These are phyloP conservation scores for Lepeophtheirus salmonis DNA, from an alignment of 1,140 invertebrate genomes.

Conservation along the genomic window DNA sequence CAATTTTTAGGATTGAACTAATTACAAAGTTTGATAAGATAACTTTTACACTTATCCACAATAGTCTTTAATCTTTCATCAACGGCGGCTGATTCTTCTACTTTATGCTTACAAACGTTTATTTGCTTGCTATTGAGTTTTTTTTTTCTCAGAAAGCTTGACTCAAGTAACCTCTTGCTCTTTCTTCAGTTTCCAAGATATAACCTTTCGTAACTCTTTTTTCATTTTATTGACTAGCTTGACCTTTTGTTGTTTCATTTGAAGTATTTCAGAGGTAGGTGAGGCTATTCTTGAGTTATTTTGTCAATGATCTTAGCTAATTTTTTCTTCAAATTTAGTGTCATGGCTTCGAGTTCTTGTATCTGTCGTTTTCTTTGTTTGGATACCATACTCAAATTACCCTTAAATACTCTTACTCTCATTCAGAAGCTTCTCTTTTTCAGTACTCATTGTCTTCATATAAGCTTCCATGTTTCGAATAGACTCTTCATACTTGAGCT, in stretches of 20 bases:
- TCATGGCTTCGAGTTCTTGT: conserved; percentile 52
- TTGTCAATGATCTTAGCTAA: conserved; percentile 57
- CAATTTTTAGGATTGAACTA: background rate
- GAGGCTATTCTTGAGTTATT: conserved; percentile 49
- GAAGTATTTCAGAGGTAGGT: conserved; percentile 47
- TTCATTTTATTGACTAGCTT: conserved; percentile 65
- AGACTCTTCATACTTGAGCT: conserved; percentile 30
- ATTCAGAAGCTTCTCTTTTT: conserved; percentile 36
- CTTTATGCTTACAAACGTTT: conserved; percentile 60
- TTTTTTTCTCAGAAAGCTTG: conserved; percentile 55
- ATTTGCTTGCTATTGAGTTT: conserved; percentile 55
- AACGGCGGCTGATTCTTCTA: conserved; percentile 55
- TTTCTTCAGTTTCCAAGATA: conserved; percentile 51
- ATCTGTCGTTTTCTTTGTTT: conserved; percentile 53
- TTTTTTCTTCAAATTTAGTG: conserved; percentile 49
- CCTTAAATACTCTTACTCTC: conserved; percentile 37
- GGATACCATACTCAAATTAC: conserved; percentile 39
- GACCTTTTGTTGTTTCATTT: conserved; percentile 30
- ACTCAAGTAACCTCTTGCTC: conserved; percentile 58
- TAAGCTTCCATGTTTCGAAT: conserved; percentile 24
- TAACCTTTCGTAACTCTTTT: conserved; percentile 44
- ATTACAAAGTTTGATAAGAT: no score
- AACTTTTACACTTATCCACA: conserved; percentile 16
- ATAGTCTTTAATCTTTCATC: conserved; percentile 48
- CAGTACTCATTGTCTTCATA: conserved; percentile 34